phyloP scores from a whole-genome alignment of 2,797 vertebrate genomes.

The Myripristis jacobus region DNA sequence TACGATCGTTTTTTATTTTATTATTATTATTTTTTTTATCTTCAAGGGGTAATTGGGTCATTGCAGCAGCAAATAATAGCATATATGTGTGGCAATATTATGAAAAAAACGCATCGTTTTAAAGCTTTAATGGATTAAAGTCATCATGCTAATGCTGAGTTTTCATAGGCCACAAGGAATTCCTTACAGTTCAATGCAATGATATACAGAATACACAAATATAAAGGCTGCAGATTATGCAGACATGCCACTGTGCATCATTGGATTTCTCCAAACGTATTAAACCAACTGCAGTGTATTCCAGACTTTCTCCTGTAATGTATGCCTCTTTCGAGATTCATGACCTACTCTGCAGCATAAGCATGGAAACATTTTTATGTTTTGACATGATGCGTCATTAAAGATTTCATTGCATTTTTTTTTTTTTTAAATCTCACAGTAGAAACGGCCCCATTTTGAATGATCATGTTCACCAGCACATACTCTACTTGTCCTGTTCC shows the following conservation, averaged over 20 bases:
- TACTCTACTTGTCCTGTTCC: constrained; percentile 17
- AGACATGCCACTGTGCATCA: constrained; percentile 52
- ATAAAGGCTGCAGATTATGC: constrained; percentile 46
- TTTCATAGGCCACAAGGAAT: too few relatives aligned
- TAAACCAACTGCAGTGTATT: constrained; percentile 66
- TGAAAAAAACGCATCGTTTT: too few relatives aligned
- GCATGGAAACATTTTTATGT: constrained; percentile 28
- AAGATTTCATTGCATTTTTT: constrained; percentile 43
- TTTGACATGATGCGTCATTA: constrained; percentile 23
- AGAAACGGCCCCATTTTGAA: constrained; percentile 42
- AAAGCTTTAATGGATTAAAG: too few relatives aligned
- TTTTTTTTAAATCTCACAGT: constrained; percentile 32
- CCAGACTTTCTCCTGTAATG: constrained; percentile 61
- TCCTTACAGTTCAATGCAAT: constrained; percentile 25
- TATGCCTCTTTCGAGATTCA: constrained; percentile 44
- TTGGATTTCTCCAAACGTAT: constrained; percentile 71
- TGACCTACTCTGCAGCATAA: constrained; percentile 28
- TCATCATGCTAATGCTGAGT: too few relatives aligned
- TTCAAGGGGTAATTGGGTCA: too few relatives aligned
- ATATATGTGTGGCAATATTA: too few relatives aligned
- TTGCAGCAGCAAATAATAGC: too few relatives aligned
- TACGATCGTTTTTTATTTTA: too few relatives aligned
- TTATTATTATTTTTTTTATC: too few relatives aligned
- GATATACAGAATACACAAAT: too few relatives aligned
- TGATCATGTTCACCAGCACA: constrained; percentile 27